These are phyloP conservation scores for Brotula barbata DNA, from an alignment of 2,797 vertebrate species.

Conservation along the genomic window DNA sequence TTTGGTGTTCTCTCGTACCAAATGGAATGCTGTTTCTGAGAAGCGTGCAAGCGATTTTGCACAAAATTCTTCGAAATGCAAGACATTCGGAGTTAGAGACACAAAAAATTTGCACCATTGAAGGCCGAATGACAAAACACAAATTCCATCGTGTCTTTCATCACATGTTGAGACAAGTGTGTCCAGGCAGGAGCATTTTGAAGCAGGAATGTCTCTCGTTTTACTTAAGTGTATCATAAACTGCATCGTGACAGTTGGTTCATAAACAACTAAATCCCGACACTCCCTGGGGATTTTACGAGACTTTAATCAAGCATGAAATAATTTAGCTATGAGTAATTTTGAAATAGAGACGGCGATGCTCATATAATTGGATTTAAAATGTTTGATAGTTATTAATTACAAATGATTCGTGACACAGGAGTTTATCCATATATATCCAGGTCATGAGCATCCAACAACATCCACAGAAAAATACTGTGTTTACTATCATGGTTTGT, in stretches of 20 bases:
- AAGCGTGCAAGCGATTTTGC: slow-evolving; percentile 25
- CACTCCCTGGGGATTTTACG: neutral
- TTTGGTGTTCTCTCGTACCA: slow-evolving; percentile 32
- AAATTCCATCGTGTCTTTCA: slow-evolving; percentile 1
- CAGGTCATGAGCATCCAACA: too few species aligned
- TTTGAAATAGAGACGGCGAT: neutral
- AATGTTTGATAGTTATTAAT: too few species aligned
- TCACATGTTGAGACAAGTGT: neutral
- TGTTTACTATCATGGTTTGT: too few species aligned
- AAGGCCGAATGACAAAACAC: neutral
- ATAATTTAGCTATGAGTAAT: neutral
- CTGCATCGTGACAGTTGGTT: too few species aligned
- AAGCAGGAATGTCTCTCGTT: neutral
- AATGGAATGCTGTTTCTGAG: slow-evolving; percentile 34
- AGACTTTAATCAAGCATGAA: neutral
- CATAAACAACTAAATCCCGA: neutral
- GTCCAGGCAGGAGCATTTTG: neutral
- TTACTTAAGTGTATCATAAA: neutral
- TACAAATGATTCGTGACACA: too few species aligned
- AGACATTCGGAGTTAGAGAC: slow-evolving; percentile 14
- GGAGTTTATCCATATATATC: too few species aligned
- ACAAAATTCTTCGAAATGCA: slow-evolving; percentile 25
- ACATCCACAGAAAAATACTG: too few species aligned
- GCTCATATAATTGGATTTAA: slow-evolving; percentile 10
- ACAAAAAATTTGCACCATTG: slow-evolving; percentile 20